A percentile compares a stretch with the other conserved stretches of the same genome.
phyloP scores from a whole-genome alignment of 64 coral and sea anemone species.

The Montipora sp. region DNA sequence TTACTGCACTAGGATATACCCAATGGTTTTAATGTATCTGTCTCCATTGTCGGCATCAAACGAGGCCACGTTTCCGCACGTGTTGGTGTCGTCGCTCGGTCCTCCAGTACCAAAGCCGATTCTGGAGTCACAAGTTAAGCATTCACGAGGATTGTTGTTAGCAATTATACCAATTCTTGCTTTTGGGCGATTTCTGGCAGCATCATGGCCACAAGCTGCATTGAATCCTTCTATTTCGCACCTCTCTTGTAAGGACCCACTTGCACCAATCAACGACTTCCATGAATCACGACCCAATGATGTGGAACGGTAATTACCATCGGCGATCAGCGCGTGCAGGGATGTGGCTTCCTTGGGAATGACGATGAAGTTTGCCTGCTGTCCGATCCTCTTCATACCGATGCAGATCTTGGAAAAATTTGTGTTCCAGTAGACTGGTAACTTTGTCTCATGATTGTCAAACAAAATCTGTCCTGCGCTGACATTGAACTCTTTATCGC shows the following conservation, averaged over 20 bases:
- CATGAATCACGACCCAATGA: neutral
- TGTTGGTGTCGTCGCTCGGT: neutral
- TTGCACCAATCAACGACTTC: neutral
- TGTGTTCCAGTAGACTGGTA: constrained; percentile 35
- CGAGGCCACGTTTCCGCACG: neutral
- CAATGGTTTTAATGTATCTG: neutral
- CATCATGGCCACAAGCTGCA: neutral
- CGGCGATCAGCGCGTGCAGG: neutral
- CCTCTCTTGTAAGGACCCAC: neutral
- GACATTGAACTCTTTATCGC: neutral
- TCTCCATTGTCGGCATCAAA: neutral
- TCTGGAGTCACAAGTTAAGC: neutral
- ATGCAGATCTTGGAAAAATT: constrained; percentile 34
- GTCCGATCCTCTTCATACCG: neutral
- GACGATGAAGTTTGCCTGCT: neutral
- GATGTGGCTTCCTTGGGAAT: neutral
- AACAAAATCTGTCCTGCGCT: constrained; percentile 2
- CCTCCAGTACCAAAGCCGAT: neutral
- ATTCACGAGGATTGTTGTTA: neutral
- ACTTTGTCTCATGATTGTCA: constrained; percentile 37
- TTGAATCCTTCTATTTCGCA: neutral
- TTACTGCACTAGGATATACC: neutral
- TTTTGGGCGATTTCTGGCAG: neutral
- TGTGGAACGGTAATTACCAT: neutral
- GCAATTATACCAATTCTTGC: neutral